A percentile compares a stretch with the other conserved stretches of the same genome.
Evolutionary conservation across 1,140 invertebrate species (phyloP).

Genomic region (Aphelenchoides avenae): DNA sequence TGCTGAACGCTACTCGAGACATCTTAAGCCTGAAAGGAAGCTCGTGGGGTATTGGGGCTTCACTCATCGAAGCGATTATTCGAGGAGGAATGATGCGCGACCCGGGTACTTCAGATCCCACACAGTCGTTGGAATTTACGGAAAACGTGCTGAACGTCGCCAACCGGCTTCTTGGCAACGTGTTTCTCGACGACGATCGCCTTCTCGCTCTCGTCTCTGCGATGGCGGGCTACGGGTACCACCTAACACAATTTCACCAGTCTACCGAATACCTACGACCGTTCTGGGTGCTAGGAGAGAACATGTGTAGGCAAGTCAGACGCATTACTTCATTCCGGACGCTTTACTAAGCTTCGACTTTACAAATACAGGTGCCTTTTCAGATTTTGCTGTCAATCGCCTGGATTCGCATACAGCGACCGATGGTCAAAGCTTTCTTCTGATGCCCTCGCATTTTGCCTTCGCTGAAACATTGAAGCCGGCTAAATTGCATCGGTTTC

Average conservation of each 20-base stretch:
- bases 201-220: slow-evolving; percentile 18
- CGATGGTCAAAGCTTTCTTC: slow-evolving; percentile 13
- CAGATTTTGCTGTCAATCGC: slow-evolving; percentile 40
- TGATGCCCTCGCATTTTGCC: slow-evolving; percentile 37
- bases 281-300: slow-evolving; percentile 23
- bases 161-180: slow-evolving; percentile 22
- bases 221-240: slow-evolving; percentile 28
- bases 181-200: slow-evolving; percentile 22
- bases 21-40: slow-evolving; percentile 15
- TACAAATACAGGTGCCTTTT: too few relatives aligned
- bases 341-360: too few relatives aligned
- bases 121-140: slow-evolving; percentile 30
- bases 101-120: slow-evolving; percentile 12
- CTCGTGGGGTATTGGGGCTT: slow-evolving; percentile 19
- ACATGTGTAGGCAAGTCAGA: slow-evolving; percentile 28
- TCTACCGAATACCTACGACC: slow-evolving; percentile 25
- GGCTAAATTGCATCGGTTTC: too few relatives aligned
- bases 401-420: slow-evolving; percentile 23
- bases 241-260: slow-evolving; percentile 22
- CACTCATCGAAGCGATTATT: slow-evolving; percentile 1
- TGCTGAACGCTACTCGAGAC: slow-evolving; percentile 15
- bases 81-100: background rate
- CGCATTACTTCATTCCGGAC: too few relatives aligned
- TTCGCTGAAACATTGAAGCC: background rate
- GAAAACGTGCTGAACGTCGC: slow-evolving; percentile 17